phyloP scores from a whole-genome alignment of 2,113 vertebrate species.

The Ciconia boyciana region DNA sequence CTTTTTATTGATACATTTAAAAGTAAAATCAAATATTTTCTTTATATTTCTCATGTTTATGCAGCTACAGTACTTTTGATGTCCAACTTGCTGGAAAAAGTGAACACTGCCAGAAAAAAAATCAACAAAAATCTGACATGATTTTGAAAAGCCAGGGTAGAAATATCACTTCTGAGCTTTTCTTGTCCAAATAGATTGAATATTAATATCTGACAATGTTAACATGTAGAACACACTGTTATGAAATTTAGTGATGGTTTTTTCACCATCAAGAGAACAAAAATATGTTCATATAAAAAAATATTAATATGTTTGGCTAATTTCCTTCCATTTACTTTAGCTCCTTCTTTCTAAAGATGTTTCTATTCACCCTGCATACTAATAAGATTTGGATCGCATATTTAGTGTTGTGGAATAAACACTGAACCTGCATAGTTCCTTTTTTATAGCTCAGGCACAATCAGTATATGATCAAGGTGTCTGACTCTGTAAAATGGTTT shows the following conservation, averaged over 20 bases:
- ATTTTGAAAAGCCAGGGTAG: not conserved
- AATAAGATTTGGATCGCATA: not conserved
- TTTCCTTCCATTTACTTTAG: not conserved
- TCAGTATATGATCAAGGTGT: not conserved
- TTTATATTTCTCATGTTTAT: not conserved
- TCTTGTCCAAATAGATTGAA: not conserved
- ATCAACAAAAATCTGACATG: not conserved
- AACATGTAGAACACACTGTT: not conserved
- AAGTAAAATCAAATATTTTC: not conserved
- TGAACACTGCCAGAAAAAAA: not conserved
- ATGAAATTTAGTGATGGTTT: not conserved
- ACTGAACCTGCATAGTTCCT: not conserved
- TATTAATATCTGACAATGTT: not conserved
- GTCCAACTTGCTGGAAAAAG: not conserved
- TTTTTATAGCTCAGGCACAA: not conserved
- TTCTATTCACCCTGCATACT: not conserved
- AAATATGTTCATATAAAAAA: not conserved
- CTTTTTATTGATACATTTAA: not conserved
- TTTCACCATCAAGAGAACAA: not conserved
- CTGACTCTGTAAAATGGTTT: not conserved
- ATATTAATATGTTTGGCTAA: not conserved
- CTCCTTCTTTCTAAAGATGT: not conserved
- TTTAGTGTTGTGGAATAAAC: not conserved
- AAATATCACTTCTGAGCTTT: not conserved
- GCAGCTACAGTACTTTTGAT: not conserved